Conservation (phyloP, 2,113 vertebrate genomes). For the Eublepharis macularius region DNA sequence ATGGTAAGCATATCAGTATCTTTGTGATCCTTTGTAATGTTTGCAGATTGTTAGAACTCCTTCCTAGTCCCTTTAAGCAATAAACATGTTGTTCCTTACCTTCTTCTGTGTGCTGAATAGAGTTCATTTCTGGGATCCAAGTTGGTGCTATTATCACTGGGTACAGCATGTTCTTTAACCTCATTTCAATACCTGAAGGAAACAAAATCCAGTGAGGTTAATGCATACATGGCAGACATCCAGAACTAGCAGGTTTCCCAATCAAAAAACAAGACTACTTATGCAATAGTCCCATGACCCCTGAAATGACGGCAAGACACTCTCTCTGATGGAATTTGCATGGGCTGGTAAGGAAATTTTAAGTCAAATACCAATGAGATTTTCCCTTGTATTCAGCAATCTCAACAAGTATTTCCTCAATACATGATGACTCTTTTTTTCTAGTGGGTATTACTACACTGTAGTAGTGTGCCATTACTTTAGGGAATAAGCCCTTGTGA, state of each 20-base stretch:
- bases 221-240: neutral
- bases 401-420: neutral
- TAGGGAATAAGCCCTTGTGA: neutral
- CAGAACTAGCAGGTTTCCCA: neutral
- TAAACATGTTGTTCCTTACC: slow-evolving; percentile 74
- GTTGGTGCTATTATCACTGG: slow-evolving; percentile 88
- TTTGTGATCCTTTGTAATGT: neutral
- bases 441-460: neutral
- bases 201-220: slow-evolving; percentile 27
- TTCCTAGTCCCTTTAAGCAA: neutral
- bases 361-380: neutral
- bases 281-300: neutral
- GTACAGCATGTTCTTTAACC: slow-evolving; percentile 91
- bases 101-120: slow-evolving; percentile 75
- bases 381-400: neutral
- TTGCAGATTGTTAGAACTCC: neutral
- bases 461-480: neutral
- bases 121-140: slow-evolving; percentile 86
- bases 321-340: neutral
- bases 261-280: neutral
- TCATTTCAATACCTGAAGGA: slow-evolving; percentile 88
- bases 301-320: neutral
- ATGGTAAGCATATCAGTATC: neutral
- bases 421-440: neutral
- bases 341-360: neutral